A percentile compares a stretch with the other conserved stretches of the same genome.
phyloP scores from a whole-genome alignment of 2,797 vertebrate species.

The Vipera latastei region DNA sequence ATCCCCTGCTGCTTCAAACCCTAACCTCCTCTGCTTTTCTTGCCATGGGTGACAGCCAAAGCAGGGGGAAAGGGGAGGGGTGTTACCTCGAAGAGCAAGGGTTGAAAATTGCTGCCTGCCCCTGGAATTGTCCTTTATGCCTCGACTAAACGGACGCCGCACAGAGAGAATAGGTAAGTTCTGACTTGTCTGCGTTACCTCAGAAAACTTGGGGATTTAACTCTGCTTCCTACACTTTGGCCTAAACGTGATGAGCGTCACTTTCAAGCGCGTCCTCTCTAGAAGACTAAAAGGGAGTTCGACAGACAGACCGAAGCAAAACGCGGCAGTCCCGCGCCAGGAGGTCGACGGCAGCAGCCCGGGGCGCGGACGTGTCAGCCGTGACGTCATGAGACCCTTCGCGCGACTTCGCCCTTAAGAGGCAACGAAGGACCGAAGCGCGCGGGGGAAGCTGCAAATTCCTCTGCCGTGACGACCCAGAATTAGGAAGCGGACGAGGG shows the following conservation, averaged over 20 bases:
- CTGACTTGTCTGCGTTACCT: neutral
- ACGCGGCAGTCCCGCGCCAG: neutral
- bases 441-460: neutral
- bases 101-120: neutral
- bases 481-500: neutral
- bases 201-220: neutral
- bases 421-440: neutral
- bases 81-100: neutral
- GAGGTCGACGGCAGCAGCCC: neutral
- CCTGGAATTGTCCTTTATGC: neutral
- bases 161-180: neutral
- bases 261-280: neutral
- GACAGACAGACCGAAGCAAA: neutral
- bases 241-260: neutral
- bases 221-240: neutral
- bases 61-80: neutral
- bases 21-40: neutral
- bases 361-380: neutral
- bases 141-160: neutral
- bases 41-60: neutral
- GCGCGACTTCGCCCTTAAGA: neutral
- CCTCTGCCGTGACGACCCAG: neutral
- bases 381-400: neutral
- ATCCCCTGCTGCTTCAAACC: neutral
- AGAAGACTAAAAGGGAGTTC: neutral